Evolutionary conservation across 2,888 invertebrate genomes (phyloP).

Genomic region (Rhagium mordax): DNA sequence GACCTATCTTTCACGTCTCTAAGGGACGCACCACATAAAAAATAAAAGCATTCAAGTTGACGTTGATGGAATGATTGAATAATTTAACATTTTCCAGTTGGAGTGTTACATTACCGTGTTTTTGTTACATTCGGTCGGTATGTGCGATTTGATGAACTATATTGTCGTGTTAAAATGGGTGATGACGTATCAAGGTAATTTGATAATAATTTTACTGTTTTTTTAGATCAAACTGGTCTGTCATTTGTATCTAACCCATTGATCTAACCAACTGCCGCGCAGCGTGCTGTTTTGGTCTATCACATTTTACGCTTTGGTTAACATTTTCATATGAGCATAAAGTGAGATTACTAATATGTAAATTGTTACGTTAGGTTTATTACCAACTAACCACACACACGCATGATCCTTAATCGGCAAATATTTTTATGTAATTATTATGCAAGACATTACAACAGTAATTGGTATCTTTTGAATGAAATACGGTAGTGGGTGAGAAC

Average conservation of each 20-base stretch:
- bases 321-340: background rate
- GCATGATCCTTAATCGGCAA: background rate
- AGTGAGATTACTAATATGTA: background rate
- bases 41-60: slow-evolving; percentile 37
- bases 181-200: slow-evolving; percentile 28
- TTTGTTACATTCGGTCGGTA: slow-evolving; percentile 9
- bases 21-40: slow-evolving; percentile 9
- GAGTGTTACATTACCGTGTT: slow-evolving; percentile 18
- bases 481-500: background rate
- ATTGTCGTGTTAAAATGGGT: slow-evolving; percentile 10
- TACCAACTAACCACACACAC: background rate
- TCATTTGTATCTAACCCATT: background rate
- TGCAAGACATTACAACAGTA: background rate
- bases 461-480: background rate
- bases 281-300: background rate
- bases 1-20: slow-evolving; percentile 23
- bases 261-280: background rate
- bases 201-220: background rate
- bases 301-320: slow-evolving; percentile 8
- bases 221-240: background rate
- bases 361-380: background rate
- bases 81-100: slow-evolving; percentile 40
- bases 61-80: slow-evolving; percentile 46
- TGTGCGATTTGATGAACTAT: slow-evolving; percentile 31
- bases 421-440: background rate